A percentile compares a stretch with the other conserved stretches of the same genome.
Conservation (phyloP, 2,888 invertebrate genomes). For the Tinea trinotella region DNA sequence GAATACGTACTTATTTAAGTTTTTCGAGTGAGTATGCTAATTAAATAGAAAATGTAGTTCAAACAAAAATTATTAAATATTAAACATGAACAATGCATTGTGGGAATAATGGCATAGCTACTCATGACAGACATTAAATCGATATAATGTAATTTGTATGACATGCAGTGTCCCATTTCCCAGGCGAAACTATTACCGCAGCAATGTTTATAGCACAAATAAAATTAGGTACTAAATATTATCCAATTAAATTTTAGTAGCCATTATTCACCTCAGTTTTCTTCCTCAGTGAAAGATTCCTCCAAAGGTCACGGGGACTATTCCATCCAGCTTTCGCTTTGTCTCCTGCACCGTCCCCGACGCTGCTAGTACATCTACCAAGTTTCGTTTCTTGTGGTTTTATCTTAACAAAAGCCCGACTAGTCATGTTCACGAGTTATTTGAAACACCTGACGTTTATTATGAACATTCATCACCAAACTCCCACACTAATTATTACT, state of each 20-base stretch:
- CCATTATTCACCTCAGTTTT: slow-evolving; percentile 51
- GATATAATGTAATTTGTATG: slow-evolving; percentile 8
- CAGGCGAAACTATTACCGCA: neutral
- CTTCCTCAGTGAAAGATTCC: slow-evolving; percentile 60
- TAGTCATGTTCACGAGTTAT: slow-evolving; percentile 39
- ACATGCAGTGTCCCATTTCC: slow-evolving; percentile 13
- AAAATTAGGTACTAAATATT: neutral
- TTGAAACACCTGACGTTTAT: neutral
- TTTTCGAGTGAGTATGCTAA: no score
- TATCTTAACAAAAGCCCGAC: slow-evolving; percentile 44
- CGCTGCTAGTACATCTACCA: slow-evolving; percentile 57
- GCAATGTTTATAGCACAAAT: neutral
- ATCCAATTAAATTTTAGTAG: neutral
- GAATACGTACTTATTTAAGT: no score
- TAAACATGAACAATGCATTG: neutral
- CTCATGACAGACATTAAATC: neutral
- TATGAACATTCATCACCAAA: neutral
- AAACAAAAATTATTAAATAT: no score
- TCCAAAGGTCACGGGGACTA: slow-evolving; percentile 65
- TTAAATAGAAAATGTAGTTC: no score
- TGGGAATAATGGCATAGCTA: neutral
- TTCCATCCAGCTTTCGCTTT: slow-evolving; percentile 63
- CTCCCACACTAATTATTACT: neutral
- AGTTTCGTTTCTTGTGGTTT: slow-evolving; percentile 47
- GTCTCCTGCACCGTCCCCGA: slow-evolving; percentile 51